Conservation (phyloP, 2,888 invertebrate species). For the Heteromyza rotundicornis region DNA sequence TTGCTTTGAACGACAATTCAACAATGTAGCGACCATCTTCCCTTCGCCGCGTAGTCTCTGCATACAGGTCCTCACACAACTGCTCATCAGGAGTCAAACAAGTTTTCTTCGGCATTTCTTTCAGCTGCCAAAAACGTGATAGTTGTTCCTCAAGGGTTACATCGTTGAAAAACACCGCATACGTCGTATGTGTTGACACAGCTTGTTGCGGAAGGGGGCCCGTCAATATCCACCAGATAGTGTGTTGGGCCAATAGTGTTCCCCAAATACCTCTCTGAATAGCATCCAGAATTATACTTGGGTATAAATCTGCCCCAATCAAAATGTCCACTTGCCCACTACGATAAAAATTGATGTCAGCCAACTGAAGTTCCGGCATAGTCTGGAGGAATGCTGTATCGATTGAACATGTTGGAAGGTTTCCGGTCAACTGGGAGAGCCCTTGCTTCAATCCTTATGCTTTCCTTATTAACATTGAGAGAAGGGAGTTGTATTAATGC, state of each 20-base stretch:
- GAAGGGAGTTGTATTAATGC: neutral
- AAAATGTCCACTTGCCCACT: neutral
- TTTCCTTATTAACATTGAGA: neutral
- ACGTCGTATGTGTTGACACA: neutral
- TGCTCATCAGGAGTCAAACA: neutral
- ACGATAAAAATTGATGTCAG: neutral
- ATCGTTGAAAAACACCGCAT: neutral
- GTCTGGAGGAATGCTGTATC: neutral
- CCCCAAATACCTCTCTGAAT: neutral
- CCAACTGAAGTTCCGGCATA: neutral
- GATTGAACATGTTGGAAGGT: neutral
- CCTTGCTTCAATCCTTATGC: neutral
- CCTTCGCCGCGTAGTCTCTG: neutral
- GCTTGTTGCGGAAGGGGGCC: neutral
- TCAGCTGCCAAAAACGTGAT: neutral
- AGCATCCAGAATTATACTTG: neutral
- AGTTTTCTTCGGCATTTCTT: neutral
- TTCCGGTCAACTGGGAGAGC: neutral
- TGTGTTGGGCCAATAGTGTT: constrained; percentile 4
- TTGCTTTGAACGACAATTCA: no score
- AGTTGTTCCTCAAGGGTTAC: neutral
- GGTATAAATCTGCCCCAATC: neutral
- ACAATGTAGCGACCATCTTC: no score
- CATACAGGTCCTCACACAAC: neutral
- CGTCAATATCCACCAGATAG: neutral